Evolutionary conservation across 1,140 invertebrate genomes (phyloP), one percentile per base, ranked within the genome.

Genomic region (Ceratina australensis): DNA sequence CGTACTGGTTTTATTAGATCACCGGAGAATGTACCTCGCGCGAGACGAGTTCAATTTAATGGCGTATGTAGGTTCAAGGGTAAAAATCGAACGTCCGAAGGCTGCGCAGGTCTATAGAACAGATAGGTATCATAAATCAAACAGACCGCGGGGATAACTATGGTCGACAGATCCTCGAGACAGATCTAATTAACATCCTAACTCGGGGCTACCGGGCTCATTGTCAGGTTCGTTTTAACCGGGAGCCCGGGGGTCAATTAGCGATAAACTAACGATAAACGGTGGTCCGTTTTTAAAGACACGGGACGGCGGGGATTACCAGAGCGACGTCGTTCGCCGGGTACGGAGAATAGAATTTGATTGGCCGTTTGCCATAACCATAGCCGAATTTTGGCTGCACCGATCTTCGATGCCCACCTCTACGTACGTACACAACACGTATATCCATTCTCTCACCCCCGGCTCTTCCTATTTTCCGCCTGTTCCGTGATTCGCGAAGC

Each of bases 361-460:
- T 90, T 89, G 88, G 87, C 85, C 79, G 79, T 80, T 83, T 82
- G 84, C 89, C 87, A 88, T 79, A 83, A 82, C 69, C 75, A 77
- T 82, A 80, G 60, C 71, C 65, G 42, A 82, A 72, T 84, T 72
- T 84, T 82, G 73, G 72, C 61, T 16, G 60, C 65, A 57, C 52
- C 49, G 49, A 47, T 66, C 64, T 52, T 66, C 82, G 10, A 63
- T 60, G 47, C 42, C 47, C 65, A 47, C 72, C 69, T 3, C 50
- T 10, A 13, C 64, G 67, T 56, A 60, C 60, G 59, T 69, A 56
- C 56, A 59, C 63, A 69, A 56, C 56, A 59, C 63, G 69, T 69
- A 72, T 66, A 66, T 80, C 78, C 71, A 72, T 82, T 87, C 82
- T 86, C 77, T 33, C 7, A 2, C 7, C 33, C 68, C 24, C 61